A percentile compares a stretch with the other conserved stretches of the same genome.
phyloP scores from a whole-genome alignment of 2,797 vertebrate genomes.

The Halcyon badia region DNA sequence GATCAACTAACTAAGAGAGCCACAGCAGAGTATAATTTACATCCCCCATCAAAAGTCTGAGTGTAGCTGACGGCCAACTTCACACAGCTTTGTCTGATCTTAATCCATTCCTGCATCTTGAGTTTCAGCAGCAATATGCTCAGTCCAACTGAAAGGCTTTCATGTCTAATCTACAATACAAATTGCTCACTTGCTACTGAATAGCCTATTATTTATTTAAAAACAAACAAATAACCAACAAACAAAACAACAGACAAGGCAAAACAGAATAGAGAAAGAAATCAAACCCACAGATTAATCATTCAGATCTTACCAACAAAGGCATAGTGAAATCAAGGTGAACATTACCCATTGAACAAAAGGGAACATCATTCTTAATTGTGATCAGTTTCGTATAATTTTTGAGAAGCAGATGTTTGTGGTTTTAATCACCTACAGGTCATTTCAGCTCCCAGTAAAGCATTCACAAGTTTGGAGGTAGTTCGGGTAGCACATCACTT shows the following conservation, averaged over 20 bases:
- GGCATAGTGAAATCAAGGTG: not conserved
- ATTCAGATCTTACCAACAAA: not conserved
- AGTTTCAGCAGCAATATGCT: slow-evolving; percentile 44
- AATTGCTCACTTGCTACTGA: not conserved
- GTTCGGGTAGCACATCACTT: not conserved
- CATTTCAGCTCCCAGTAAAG: not conserved
- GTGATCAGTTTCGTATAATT: not conserved
- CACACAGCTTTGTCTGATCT: slow-evolving; percentile 62
- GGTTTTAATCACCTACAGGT: not conserved
- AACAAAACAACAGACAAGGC: not conserved
- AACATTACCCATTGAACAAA: not conserved
- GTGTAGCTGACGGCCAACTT: slow-evolving; percentile 66
- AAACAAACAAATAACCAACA: not conserved
- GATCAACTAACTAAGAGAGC: slow-evolving; percentile 62
- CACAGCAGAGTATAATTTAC: slow-evolving; percentile 56
- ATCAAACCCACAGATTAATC: not conserved
- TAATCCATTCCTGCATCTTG: slow-evolving; percentile 59
- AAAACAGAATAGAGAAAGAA: not conserved
- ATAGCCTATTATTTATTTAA: not conserved
- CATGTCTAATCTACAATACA: not conserved
- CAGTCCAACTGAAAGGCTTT: not conserved
- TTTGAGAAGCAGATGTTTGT: not conserved
- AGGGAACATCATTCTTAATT: not conserved
- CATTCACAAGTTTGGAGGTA: not conserved
- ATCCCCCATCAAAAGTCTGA: slow-evolving; percentile 57